These are phyloP conservation scores for Drosophila funebris DNA, from an alignment of 1,140 invertebrate species.

Conservation along the genomic window DNA sequence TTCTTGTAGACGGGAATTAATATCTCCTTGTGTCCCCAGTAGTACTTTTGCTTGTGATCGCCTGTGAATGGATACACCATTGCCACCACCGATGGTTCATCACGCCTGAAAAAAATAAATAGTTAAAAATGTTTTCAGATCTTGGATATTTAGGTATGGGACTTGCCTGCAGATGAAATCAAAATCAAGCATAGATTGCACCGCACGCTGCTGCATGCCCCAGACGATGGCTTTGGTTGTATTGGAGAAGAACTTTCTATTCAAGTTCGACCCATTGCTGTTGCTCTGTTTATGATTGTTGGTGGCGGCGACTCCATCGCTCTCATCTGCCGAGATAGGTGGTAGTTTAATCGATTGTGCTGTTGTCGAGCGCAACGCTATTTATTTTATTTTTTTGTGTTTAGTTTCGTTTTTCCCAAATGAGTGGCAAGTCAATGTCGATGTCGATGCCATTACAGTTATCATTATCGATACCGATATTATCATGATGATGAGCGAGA, in stretches of 20 bases:
- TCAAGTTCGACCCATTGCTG: constrained; percentile 61
- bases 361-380: constrained; percentile 76
- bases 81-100: constrained; percentile 95
- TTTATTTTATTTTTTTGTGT: constrained; percentile 47
- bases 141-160: too few species aligned
- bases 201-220: constrained; percentile 99
- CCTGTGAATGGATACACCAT: constrained; percentile 99
- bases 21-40: constrained; percentile 99
- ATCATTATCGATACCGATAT: constrained; percentile 32
- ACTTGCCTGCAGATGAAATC: constrained; percentile 96
- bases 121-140: constrained; percentile 87
- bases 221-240: constrained; percentile 98
- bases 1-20: constrained; percentile 97
- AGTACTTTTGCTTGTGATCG: constrained; percentile 99
- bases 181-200: constrained; percentile 99
- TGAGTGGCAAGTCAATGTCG: constrained; percentile 59
- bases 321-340: constrained; percentile 80
- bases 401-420: constrained; percentile 62
- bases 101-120: constrained; percentile 91
- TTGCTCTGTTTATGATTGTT: constrained; percentile 33
- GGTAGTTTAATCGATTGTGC: constrained; percentile 84
- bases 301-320: constrained; percentile 50
- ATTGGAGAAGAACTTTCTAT: constrained; percentile 89
- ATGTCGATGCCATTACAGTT: constrained; percentile 30
- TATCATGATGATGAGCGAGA: constrained; percentile 69